Percentiles rank a stretch among this genome's conserved stretches.
Evolutionary conservation across 1,140 invertebrate genomes (phyloP).

Genomic region (Pogonognathellus flavescens): DNA sequence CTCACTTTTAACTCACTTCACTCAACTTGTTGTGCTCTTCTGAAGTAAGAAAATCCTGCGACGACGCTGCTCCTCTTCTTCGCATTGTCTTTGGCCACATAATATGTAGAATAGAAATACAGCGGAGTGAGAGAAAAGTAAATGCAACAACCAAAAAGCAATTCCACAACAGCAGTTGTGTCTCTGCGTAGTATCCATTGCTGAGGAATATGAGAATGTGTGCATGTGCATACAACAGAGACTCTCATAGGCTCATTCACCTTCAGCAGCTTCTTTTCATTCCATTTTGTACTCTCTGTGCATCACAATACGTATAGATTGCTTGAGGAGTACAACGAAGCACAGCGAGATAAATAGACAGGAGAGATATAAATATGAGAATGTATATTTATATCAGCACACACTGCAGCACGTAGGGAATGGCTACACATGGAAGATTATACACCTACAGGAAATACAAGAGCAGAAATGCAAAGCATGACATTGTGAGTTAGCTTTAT

Average conservation of each 20-base stretch:
- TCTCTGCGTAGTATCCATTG: not conserved
- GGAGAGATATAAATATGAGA: not conserved
- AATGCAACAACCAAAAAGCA: not conserved
- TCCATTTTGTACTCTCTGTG: not conserved
- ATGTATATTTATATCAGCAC: no score
- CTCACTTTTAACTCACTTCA: not conserved
- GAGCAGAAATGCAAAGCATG: no score
- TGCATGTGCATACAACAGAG: not conserved
- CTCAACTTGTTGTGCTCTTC: not conserved
- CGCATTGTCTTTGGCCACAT: conserved; percentile 14
- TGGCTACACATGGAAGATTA: no score
- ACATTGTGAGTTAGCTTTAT: no score
- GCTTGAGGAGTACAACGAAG: not conserved
- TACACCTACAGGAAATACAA: no score
- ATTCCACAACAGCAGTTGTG: not conserved
- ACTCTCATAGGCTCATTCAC: conserved; percentile 41
- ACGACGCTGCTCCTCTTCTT: not conserved
- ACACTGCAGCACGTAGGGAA: no score
- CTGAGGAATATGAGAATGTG: no score
- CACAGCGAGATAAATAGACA: not conserved
- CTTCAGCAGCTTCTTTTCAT: conserved; percentile 18
- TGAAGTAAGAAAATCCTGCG: not conserved
- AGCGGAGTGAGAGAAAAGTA: not conserved
- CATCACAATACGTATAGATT: no score
- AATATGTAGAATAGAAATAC: not conserved